These are phyloP conservation scores for Lordiphosa mommai DNA, from an alignment of 1,140 invertebrate species.

Conservation along the genomic window DNA sequence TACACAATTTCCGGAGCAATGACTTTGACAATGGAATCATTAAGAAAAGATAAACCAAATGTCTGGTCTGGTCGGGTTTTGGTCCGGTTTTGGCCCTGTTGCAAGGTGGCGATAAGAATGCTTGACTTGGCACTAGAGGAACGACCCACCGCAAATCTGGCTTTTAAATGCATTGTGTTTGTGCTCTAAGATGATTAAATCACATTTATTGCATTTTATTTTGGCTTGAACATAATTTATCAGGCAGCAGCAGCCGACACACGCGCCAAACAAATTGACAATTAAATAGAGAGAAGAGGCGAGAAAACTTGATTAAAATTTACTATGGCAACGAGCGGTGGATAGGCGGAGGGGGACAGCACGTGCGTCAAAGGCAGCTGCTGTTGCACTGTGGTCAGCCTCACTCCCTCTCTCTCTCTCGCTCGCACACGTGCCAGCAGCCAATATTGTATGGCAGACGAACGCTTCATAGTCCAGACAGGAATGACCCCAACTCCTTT, in stretches of 20 bases:
- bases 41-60: conserved; percentile 57
- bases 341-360: conserved; percentile 24
- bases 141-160: background rate
- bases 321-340: conserved; percentile 39
- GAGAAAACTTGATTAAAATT: conserved; percentile 75
- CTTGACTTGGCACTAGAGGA: conserved; percentile 27
- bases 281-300: conserved; percentile 65
- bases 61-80: conserved; percentile 11
- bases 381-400: conserved; percentile 47
- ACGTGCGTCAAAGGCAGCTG: conserved; percentile 67
- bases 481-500: background rate
- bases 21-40: conserved; percentile 74
- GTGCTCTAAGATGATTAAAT: conserved; percentile 17
- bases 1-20: conserved; percentile 72
- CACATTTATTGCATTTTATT: conserved; percentile 45
- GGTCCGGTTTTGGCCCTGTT: background rate
- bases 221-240: conserved; percentile 59
- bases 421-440: conserved; percentile 5
- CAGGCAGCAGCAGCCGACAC: conserved; percentile 43
- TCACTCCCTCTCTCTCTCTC: background rate
- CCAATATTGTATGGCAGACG: conserved; percentile 47
- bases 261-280: conserved; percentile 67
- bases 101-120: conserved; percentile 50
- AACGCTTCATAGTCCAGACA: conserved; percentile 17
- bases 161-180: conserved; percentile 6